Percentiles rank a stretch among this genome's conserved stretches.
phyloP scores from a whole-genome alignment of 64 coral and sea anemone genomes.

The Montipora cactus region DNA sequence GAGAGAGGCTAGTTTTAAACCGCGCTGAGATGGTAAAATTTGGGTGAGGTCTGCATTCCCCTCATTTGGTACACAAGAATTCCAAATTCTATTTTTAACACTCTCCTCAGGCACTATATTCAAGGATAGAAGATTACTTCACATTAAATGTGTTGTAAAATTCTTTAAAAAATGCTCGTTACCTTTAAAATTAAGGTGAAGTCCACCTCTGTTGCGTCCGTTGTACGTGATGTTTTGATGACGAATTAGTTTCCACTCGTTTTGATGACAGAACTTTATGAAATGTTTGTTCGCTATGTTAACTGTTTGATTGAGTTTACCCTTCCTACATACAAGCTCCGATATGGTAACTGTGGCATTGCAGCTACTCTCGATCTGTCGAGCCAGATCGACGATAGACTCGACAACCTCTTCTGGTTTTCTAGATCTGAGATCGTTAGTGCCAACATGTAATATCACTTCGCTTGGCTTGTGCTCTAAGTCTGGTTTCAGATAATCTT shows the following conservation, averaged over 20 bases:
- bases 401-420: constrained; percentile 6
- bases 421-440: constrained; percentile 1
- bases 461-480: neutral
- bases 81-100: neutral
- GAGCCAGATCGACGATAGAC: neutral
- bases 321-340: constrained; percentile 25
- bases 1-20: constrained; percentile 30
- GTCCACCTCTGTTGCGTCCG: constrained; percentile 23
- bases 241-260: no score
- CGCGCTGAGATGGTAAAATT: no score
- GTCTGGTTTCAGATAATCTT: no score
- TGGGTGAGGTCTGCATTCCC: neutral
- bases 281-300: no score
- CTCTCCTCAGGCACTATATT: neutral
- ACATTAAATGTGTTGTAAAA: neutral
- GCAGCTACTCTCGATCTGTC: neutral
- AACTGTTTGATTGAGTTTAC: neutral
- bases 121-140: no score
- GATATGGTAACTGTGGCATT: constrained; percentile 4
- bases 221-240: neutral
- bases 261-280: no score
- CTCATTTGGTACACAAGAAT: neutral
- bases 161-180: constrained; percentile 3
- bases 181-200: no score
- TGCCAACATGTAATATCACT: constrained; percentile 7